Evolutionary conservation across 2,888 invertebrate species (phyloP), one percentile per base, ranked within the genome.

Genomic region (Harpalus rubripes): DNA sequence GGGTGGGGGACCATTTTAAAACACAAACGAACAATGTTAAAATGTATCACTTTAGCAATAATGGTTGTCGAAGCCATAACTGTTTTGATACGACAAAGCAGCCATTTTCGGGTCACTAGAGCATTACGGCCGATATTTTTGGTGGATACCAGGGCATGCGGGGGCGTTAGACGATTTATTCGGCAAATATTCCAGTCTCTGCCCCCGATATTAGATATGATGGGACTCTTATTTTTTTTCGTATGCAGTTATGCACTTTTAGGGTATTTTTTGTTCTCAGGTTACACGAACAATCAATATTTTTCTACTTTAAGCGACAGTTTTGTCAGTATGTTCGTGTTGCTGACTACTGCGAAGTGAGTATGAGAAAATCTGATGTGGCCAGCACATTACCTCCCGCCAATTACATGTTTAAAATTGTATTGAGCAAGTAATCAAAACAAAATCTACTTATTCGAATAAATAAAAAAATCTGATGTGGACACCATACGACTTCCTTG

Each of bases 321-420:
- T 87, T 97, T 97, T 90, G 96, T 97, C 88, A 97, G 96, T 89
- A 94, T 98, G 92, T 97, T 97, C 90, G 96, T 98, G 52, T 93
- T 98, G 83, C 92, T 97, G n/a, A 97, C 97, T 0, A 97, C 97
- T 10, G 97, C 97, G 85, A 98, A 98, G 97, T 97, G 92, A 94
- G 96, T 93, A 79, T 52, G 12, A 6, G 10, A 32, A 3, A 32
- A 32, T 2, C 1, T 32, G 32, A 5, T 22, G 22, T 22, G 22
- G n/a, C n/a, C n/a, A n/a, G n/a, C n/a, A n/a, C n/a, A n/a, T n/a
- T n/a, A n/a, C n/a, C n/a, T n/a, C n/a, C n/a, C n/a, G n/a, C n/a
- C n/a, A n/a, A n/a, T n/a, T n/a, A n/a, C n/a, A n/a, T n/a, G n/a
- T n/a, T n/a, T n/a, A n/a, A n/a, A n/a, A n/a, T n/a, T n/a, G n/a